Base-by-base conservation (phyloP, 1,140 invertebrate species). In the Drosophila hydei region DNA sequence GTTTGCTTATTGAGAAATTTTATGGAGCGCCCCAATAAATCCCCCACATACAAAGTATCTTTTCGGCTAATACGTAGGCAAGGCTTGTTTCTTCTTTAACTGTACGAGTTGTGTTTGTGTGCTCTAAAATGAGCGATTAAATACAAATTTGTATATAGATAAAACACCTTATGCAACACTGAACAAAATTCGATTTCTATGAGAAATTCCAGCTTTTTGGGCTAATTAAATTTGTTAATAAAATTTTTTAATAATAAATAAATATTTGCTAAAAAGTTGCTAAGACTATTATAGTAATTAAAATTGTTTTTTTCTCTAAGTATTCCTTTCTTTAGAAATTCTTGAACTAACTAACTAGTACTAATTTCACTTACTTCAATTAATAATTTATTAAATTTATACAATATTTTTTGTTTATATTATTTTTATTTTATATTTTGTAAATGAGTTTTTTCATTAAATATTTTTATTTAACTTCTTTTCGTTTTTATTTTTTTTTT, bases 1-100 rank as follows among this genome's bases (percentile, higher is more conserved):
- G 62, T 63, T 73, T 79, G 80, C 81, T 80, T 84, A 77, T 84
- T 84, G 77, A 84, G 79, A 85, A 87, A 87, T 80, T 87, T 83
- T 77, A 65, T 84, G 64, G 38, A 67, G 62, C 56, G 55, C 55
- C 33, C 56, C 62, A 14, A 71, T 67, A 67, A 67, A 75, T 75
- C 72, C 70, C 40, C 48, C 48, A 52, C 48, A 69, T 12, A 36
- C 36, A 48, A 61, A n/a, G 21, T 64, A 58, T 62, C 18, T 18
- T 70, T 62, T 69, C 65, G n/a, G 5, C 38, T 88, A 59, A 81
- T 19, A 77, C 77, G 68, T 78, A 59, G 68, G 68, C 73, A 48
- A 72, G 64, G 60, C 80, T 54, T 42, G 16, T 14, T 87, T 54
- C 4, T 38, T 14, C 1, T 25, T 54, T 18, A 14, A 47, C 33